These are phyloP conservation scores for Choloepus didactylus DNA, from an alignment of 2,797 vertebrate species.

Conservation along the genomic window DNA sequence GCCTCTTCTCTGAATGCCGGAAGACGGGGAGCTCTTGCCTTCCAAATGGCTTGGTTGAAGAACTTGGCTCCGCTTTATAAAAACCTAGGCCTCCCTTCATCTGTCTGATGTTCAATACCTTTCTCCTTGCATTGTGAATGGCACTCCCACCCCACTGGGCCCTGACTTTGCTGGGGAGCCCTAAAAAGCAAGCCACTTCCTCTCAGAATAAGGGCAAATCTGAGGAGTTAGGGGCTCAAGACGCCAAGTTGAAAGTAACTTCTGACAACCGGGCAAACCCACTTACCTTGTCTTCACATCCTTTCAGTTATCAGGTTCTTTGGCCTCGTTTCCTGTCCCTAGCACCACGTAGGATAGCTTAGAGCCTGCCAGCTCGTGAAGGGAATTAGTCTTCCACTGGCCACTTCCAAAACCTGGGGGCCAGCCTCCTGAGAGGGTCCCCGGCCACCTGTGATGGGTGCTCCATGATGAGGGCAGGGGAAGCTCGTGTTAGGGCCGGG, in stretches of 20 bases:
- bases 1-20: not conserved
- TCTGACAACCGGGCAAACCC: not conserved
- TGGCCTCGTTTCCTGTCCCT: not conserved
- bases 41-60: not conserved
- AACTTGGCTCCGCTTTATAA: not conserved
- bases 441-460: not conserved
- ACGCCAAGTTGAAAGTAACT: not conserved
- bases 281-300: not conserved
- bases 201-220: not conserved
- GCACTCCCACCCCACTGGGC: accelerated
- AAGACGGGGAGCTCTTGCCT: not conserved
- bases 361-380: too few relatives aligned
- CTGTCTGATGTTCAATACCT: too few relatives aligned
- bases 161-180: not conserved
- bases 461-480: not conserved
- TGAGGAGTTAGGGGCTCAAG: not conserved
- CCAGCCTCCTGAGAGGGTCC: not conserved
- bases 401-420: not conserved
- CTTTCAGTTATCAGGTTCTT: not conserved
- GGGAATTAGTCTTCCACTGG: not conserved
- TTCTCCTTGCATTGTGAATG: not conserved
- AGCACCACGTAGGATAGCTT: not conserved
- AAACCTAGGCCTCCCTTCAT: not conserved
- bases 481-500: not conserved
- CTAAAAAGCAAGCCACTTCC: not conserved